Evolutionary conservation across 1,140 invertebrate species (phyloP).

Genomic region (Solenopsis invicta): DNA sequence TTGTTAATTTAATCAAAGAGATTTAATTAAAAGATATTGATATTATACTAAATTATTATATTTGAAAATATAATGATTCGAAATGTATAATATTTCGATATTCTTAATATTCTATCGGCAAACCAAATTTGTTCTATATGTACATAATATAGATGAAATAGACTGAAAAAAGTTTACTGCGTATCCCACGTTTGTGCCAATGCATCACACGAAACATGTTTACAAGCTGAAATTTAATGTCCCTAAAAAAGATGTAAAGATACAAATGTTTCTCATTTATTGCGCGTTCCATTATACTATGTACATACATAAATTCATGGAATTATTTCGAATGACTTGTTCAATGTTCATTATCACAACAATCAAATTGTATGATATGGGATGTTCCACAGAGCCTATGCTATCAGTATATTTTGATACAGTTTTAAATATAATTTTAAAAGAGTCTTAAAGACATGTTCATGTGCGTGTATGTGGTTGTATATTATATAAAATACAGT

Average conservation of each 20-base stretch:
- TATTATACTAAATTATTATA: slow-evolving; percentile 32
- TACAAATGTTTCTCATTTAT: background rate
- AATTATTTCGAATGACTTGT: slow-evolving; percentile 19
- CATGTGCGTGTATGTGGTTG: too few relatives aligned
- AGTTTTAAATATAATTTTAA: background rate
- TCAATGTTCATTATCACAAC: slow-evolving; percentile 50
- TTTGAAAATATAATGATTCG: slow-evolving; percentile 39
- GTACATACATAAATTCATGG: slow-evolving; percentile 54
- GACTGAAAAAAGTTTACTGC: background rate
- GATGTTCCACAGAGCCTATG: slow-evolving; percentile 15
- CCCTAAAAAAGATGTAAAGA: slow-evolving; percentile 16
- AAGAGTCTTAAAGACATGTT: too few relatives aligned
- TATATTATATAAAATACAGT: too few relatives aligned
- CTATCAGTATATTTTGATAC: slow-evolving; percentile 16
- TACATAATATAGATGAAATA: slow-evolving; percentile 34
- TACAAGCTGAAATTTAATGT: slow-evolving; percentile 37
- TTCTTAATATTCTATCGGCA: background rate
- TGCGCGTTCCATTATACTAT: slow-evolving; percentile 5
- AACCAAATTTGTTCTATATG: slow-evolving; percentile 32
- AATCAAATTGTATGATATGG: slow-evolving; percentile 65
- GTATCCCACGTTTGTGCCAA: slow-evolving; percentile 66
- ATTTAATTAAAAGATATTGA: slow-evolving; percentile 58
- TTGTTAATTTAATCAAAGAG: slow-evolving; percentile 69
- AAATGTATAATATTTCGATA: slow-evolving; percentile 30
- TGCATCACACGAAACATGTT: slow-evolving; percentile 30